Evolutionary conservation across 2,888 invertebrate species (phyloP).

Genomic region (Ennomos erosarius): DNA sequence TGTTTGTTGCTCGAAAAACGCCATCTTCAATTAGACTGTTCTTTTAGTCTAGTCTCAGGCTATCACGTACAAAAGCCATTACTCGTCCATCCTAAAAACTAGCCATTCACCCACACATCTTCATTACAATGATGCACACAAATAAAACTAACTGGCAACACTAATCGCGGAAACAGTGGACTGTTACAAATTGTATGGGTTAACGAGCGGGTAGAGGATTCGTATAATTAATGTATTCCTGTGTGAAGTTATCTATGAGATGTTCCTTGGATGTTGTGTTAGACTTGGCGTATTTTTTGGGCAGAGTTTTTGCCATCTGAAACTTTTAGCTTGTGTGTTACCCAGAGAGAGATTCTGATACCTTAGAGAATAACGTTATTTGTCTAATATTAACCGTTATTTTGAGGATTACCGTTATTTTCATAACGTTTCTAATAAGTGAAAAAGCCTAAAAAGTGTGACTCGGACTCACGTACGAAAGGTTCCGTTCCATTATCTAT

Average conservation of each 20-base stretch:
- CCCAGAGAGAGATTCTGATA: too few relatives aligned
- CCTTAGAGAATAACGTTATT: neutral
- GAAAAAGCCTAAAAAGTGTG: too few relatives aligned
- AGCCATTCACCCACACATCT: slow-evolving; percentile 38
- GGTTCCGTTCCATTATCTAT: too few relatives aligned
- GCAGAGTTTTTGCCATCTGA: too few relatives aligned
- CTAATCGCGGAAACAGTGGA: slow-evolving; percentile 47
- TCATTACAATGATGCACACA: slow-evolving; percentile 46
- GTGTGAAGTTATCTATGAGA: slow-evolving; percentile 35
- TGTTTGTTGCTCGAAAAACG: too few relatives aligned
- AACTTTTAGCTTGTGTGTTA: too few relatives aligned
- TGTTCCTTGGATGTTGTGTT: neutral
- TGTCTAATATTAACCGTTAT: too few relatives aligned
- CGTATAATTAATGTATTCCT: slow-evolving; percentile 39
- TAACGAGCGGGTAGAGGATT: slow-evolving; percentile 49
- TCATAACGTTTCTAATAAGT: too few relatives aligned
- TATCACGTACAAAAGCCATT: slow-evolving; percentile 8
- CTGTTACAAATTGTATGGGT: slow-evolving; percentile 55
- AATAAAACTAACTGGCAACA: slow-evolving; percentile 50
- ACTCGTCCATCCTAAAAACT: slow-evolving; percentile 9
- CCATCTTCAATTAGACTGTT: too few relatives aligned
- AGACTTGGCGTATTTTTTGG: neutral
- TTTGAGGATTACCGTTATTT: too few relatives aligned
- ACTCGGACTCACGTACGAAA: too few relatives aligned
- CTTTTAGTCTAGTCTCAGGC: too few relatives aligned